A percentile compares a stretch with the other conserved stretches of the same genome.
Conservation (phyloP, 35 echinoderm and acorn worm species). For the Amphiura filiformis region DNA sequence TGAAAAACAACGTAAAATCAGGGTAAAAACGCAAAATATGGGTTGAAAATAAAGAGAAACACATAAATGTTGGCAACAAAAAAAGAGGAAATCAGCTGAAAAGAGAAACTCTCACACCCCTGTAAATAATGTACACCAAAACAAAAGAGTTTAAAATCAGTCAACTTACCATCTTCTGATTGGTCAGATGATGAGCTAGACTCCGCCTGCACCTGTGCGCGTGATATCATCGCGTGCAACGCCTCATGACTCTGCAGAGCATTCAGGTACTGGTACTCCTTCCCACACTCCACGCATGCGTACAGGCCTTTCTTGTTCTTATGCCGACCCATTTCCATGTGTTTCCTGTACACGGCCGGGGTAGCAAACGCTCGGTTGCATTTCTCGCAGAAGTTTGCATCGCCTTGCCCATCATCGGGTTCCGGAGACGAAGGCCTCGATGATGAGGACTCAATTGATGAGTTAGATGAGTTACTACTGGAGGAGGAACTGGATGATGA, state of each 20-base stretch:
- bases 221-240: background rate
- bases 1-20: too few relatives aligned
- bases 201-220: background rate
- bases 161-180: conserved; percentile 7
- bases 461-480: background rate
- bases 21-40: too few relatives aligned
- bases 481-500: background rate
- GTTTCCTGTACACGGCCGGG: background rate
- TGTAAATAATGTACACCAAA: too few relatives aligned
- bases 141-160: too few relatives aligned
- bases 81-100: too few relatives aligned
- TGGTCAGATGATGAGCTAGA: background rate
- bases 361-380: background rate
- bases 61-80: too few relatives aligned
- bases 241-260: background rate
- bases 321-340: background rate
- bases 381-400: background rate
- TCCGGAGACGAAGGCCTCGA: background rate
- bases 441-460: background rate
- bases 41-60: too few relatives aligned
- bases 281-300: background rate
- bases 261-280: background rate
- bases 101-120: too few relatives aligned
- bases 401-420: background rate
- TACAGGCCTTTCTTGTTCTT: conserved; percentile 6